phyloP scores from a whole-genome alignment of 1,140 invertebrate genomes.

The Dysdera silvatica region DNA sequence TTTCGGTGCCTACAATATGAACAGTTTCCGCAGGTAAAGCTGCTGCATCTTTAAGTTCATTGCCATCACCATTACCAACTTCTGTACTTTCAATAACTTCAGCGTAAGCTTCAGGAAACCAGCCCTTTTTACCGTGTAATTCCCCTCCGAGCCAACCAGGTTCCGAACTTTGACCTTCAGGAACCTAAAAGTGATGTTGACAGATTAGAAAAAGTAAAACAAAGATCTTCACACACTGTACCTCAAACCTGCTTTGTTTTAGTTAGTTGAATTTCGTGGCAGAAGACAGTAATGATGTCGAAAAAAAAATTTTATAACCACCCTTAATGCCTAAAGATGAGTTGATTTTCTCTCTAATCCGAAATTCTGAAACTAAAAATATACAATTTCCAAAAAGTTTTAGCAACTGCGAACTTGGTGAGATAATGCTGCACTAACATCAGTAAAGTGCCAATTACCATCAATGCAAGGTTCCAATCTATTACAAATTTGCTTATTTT shows the following conservation, averaged over 20 bases:
- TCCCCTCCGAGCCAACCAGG: constrained; percentile 96
- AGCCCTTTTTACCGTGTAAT: constrained; percentile 77
- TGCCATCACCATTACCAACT: constrained; percentile 43
- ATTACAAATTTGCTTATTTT: no score
- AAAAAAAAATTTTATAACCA: not conserved
- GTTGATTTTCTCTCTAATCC: no score
- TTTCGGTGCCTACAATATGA: constrained; percentile 35
- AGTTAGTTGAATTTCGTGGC: no score
- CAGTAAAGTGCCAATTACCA: no score
- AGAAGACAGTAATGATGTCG: no score
- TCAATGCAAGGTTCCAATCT: no score
- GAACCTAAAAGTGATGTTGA: constrained; percentile 52
- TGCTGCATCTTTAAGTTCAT: constrained; percentile 20
- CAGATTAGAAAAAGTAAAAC: not conserved
- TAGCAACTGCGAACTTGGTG: no score
- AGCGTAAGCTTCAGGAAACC: constrained; percentile 96
- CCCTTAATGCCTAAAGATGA: no score
- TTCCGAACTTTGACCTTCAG: constrained; percentile 75
- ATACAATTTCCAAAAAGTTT: no score
- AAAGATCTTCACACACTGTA: not conserved
- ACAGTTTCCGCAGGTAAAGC: constrained; percentile 31
- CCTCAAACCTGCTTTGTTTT: no score
- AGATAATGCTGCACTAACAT: no score
- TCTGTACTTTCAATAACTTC: constrained; percentile 50
- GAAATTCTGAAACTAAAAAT: no score